Evolutionary conservation across 2,113 vertebrate species (phyloP).

Genomic region (Triplophysa siluroides): DNA sequence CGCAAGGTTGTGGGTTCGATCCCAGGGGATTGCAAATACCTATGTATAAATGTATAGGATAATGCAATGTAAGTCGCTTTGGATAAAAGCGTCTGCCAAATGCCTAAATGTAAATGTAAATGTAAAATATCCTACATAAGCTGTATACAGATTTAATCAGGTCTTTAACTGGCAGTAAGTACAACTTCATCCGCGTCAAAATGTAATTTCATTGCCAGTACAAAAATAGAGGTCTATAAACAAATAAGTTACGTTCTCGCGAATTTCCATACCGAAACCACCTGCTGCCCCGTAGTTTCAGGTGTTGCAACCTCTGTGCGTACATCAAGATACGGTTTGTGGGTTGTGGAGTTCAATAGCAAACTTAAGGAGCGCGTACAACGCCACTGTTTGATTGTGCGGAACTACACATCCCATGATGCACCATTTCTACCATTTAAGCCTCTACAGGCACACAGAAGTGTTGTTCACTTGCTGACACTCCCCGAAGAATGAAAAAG

Average conservation of each 20-base stretch:
- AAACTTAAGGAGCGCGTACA: background rate
- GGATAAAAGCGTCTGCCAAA: too few relatives aligned
- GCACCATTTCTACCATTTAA: slow-evolving; percentile 51
- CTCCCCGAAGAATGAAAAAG: slow-evolving; percentile 41
- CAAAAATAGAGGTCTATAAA: background rate
- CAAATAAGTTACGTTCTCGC: background rate
- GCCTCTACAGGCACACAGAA: slow-evolving; percentile 20
- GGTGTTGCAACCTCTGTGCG: slow-evolving; percentile 59
- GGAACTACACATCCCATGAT: slow-evolving; percentile 69
- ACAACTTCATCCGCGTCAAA: background rate
- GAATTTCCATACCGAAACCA: slow-evolving; percentile 64
- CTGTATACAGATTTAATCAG: too few relatives aligned
- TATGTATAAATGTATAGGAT: too few relatives aligned
- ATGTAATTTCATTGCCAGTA: background rate
- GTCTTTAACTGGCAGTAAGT: background rate
- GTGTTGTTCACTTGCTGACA: slow-evolving; percentile 38
- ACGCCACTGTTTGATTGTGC: background rate
- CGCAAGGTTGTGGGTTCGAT: too few relatives aligned
- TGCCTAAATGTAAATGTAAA: too few relatives aligned
- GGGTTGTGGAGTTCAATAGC: slow-evolving; percentile 62
- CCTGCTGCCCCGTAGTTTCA: slow-evolving; percentile 67
- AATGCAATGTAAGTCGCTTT: too few relatives aligned
- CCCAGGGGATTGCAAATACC: too few relatives aligned
- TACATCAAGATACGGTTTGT: slow-evolving; percentile 55
- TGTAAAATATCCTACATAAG: too few relatives aligned